Evolutionary conservation across 53 echinoderm and acorn worm species (phyloP).

Genomic region (Arbacia lixula): DNA sequence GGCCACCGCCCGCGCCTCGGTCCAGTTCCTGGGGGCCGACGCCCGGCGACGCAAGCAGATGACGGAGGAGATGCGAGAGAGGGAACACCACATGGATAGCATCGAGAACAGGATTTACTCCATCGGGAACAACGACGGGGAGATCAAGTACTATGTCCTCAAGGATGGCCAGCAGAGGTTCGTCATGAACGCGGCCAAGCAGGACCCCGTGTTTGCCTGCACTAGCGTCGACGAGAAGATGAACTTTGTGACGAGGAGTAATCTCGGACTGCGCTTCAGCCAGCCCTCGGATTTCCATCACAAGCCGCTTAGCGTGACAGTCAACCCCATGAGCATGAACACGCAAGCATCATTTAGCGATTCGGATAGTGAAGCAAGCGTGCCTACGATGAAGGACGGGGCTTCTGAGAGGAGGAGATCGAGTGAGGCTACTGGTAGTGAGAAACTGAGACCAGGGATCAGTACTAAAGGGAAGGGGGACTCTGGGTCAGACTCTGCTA

Average conservation of each 20-base stretch:
- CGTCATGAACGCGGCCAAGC: constrained; percentile 76
- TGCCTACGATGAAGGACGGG: constrained; percentile 24
- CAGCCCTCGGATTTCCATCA: constrained; percentile 82
- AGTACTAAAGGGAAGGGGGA: constrained; percentile 57
- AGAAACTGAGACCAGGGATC: constrained; percentile 47
- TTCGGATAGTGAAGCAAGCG: constrained; percentile 84
- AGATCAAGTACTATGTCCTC: constrained; percentile 88
- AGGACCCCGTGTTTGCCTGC: constrained; percentile 91
- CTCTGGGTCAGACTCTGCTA: constrained; percentile 42
- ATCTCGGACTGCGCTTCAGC: constrained; percentile 78
- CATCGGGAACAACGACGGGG: constrained; percentile 83
- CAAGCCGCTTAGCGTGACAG: constrained; percentile 91
- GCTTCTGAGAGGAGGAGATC: constrained; percentile 20
- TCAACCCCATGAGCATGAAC: constrained; percentile 91
- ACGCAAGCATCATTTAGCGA: constrained; percentile 84
- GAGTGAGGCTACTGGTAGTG: constrained; percentile 39
- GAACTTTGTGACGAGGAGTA: constrained; percentile 88
- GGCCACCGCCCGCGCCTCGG: constrained; percentile 89
- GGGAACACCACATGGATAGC: constrained; percentile 63
- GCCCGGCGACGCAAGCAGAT: constrained; percentile 55
- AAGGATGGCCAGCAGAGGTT: constrained; percentile 88
- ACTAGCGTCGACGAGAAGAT: constrained; percentile 92
- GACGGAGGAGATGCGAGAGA: constrained; percentile 65
- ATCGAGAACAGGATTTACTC: constrained; percentile 93
- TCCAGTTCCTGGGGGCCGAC: constrained; percentile 84